phyloP scores from a whole-genome alignment of 2,888 invertebrate genomes.

The Chymomyza procnemis region DNA sequence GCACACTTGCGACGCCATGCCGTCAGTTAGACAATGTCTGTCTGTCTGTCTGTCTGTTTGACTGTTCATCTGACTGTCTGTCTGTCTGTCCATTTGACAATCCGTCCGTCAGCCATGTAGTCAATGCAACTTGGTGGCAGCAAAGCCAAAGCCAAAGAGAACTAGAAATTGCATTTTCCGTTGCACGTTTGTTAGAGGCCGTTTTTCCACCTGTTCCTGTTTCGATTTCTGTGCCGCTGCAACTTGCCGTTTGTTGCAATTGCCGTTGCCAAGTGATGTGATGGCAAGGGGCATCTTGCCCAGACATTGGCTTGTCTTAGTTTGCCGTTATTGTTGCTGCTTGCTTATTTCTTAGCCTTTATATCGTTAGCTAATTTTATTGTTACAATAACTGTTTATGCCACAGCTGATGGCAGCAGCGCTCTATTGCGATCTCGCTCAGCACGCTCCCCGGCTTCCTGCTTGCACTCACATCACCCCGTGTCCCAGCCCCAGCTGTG shows the following conservation, averaged over 20 bases:
- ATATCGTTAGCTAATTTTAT: slow-evolving; percentile 73
- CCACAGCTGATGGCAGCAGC: slow-evolving; percentile 10
- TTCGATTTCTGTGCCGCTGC: slow-evolving; percentile 1
- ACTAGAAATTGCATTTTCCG: slow-evolving; percentile 55
- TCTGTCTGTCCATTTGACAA: background rate
- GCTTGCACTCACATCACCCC: slow-evolving; percentile 6
- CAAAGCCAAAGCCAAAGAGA: background rate
- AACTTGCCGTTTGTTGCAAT: slow-evolving; percentile 7
- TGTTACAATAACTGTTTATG: slow-evolving; percentile 70
- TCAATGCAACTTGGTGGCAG: background rate
- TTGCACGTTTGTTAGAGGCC: slow-evolving; percentile 55
- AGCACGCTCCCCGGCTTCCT: slow-evolving; percentile 19
- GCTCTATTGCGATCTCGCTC: slow-evolving; percentile 8
- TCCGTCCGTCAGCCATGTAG: background rate
- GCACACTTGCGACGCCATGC: background rate
- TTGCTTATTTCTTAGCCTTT: slow-evolving; percentile 44
- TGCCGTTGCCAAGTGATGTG: slow-evolving; percentile 6
- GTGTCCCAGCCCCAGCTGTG: no score
- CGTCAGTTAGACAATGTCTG: background rate
- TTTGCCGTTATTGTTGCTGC: slow-evolving; percentile 70
- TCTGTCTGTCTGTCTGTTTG: background rate
- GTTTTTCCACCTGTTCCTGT: slow-evolving; percentile 71
- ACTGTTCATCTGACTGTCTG: background rate
- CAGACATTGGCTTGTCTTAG: slow-evolving; percentile 48
- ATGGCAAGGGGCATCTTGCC: background rate